phyloP scores from a whole-genome alignment of 1,140 invertebrate genomes.

The Drosophila funebris region DNA sequence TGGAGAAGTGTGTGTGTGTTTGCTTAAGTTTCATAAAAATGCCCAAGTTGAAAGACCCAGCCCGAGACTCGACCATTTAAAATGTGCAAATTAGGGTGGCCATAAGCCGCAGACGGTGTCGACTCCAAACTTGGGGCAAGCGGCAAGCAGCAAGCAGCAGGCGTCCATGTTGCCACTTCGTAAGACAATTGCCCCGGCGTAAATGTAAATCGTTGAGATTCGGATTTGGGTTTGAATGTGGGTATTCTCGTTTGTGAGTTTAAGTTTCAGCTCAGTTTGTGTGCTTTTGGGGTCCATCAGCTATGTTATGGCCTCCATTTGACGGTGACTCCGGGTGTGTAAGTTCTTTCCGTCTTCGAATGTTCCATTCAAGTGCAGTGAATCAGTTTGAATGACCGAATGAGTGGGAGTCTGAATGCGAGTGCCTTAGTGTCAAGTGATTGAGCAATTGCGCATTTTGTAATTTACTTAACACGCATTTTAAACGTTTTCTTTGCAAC shows the following conservation, averaged over 20 bases:
- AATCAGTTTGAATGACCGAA: slow-evolving; percentile 3
- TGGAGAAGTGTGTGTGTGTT: too few species aligned
- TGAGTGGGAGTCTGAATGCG: background rate
- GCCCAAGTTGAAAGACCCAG: slow-evolving; percentile 5
- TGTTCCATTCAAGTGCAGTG: slow-evolving; percentile 6
- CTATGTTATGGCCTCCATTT: slow-evolving; percentile 6
- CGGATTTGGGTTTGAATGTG: slow-evolving; percentile 17
- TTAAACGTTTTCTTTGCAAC: background rate
- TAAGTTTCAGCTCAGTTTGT: background rate
- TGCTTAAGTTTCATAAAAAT: slow-evolving; percentile 61
- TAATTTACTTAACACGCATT: slow-evolving; percentile 26
- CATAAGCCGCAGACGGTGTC: slow-evolving; percentile 62
- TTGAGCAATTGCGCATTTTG: slow-evolving; percentile 35
- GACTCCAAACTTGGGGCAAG: slow-evolving; percentile 14
- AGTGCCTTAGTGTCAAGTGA: slow-evolving; percentile 21
- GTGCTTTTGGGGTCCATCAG: background rate
- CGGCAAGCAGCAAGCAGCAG: background rate
- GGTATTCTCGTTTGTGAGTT: background rate
- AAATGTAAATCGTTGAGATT: slow-evolving; percentile 60
- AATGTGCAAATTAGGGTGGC: slow-evolving; percentile 79
- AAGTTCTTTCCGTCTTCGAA: slow-evolving; percentile 8
- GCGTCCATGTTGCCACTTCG: slow-evolving; percentile 68
- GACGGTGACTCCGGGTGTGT: slow-evolving; percentile 2
- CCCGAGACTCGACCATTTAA: slow-evolving; percentile 60
- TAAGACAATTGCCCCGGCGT: slow-evolving; percentile 65